Percentiles rank a stretch among this genome's conserved stretches.
These are phyloP conservation scores for Anthrax anthrax DNA, from an alignment of 2,888 invertebrate species.

Conservation along the genomic window DNA sequence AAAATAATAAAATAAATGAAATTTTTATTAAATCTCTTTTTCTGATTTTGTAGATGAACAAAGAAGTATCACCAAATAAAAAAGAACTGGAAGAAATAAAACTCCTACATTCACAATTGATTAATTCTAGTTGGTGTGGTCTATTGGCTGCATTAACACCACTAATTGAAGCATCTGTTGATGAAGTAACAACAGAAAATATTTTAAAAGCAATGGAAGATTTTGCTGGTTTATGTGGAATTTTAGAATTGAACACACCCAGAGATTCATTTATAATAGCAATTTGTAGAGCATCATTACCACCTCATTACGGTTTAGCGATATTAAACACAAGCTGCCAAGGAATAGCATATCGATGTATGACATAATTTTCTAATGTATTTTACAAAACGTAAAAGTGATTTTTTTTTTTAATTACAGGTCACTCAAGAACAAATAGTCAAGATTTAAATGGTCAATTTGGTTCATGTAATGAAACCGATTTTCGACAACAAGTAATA, in stretches of 20 bases:
- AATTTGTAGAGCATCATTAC: slow-evolving; percentile 90
- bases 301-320: slow-evolving; percentile 86
- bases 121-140: slow-evolving; percentile 93
- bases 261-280: slow-evolving; percentile 91
- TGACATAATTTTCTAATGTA: not conserved
- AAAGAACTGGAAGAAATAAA: not conserved
- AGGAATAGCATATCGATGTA: slow-evolving; percentile 35
- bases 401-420: slow-evolving; percentile 18
- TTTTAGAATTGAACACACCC: slow-evolving; percentile 58
- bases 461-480: slow-evolving; percentile 44
- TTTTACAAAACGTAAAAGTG: not conserved
- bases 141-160: slow-evolving; percentile 82
- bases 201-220: slow-evolving; percentile 85
- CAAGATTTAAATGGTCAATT: slow-evolving; percentile 41
- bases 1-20: slow-evolving; percentile 22
- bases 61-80: slow-evolving; percentile 21
- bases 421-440: slow-evolving; percentile 36
- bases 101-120: slow-evolving; percentile 49
- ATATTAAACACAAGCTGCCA: slow-evolving; percentile 55
- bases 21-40: not conserved
- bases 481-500: slow-evolving; percentile 83
- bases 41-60: slow-evolving; percentile 18
- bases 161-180: slow-evolving; percentile 87
- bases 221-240: slow-evolving; percentile 78
- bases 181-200: slow-evolving; percentile 82